These are phyloP conservation scores for Pygoscelis antarcticus DNA, from an alignment of 2,113 vertebrate genomes.

Conservation along the genomic window DNA sequence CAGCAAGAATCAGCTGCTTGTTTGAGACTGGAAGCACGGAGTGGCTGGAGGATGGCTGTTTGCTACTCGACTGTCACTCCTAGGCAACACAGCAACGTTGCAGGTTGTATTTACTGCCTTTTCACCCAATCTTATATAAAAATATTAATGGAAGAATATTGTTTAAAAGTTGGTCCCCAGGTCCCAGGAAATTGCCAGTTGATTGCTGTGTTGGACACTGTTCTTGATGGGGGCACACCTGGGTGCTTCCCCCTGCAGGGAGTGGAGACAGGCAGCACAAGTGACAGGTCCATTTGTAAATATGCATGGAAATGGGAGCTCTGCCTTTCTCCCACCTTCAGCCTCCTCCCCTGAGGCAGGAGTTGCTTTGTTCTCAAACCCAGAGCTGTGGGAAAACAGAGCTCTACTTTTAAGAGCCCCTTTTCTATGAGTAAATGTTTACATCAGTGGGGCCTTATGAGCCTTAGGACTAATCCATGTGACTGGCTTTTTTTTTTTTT, in stretches of 20 bases:
- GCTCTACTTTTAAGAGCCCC: background rate
- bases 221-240: background rate
- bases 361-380: background rate
- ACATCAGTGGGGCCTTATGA: background rate
- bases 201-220: background rate
- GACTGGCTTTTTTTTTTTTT: background rate
- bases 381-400: background rate
- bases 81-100: background rate
- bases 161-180: background rate
- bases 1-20: background rate
- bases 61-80: background rate
- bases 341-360: background rate
- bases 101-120: background rate
- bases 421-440: background rate
- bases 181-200: background rate
- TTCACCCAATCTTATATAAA: background rate
- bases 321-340: background rate
- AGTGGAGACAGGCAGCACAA: background rate
- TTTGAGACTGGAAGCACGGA: background rate
- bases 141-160: background rate
- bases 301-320: rapidly evolving
- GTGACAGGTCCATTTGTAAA: background rate
- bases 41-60: background rate
- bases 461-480: background rate
- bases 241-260: background rate